Evolutionary conservation across 2,797 vertebrate species (phyloP).

Genomic region (Myripristis murdjan): DNA sequence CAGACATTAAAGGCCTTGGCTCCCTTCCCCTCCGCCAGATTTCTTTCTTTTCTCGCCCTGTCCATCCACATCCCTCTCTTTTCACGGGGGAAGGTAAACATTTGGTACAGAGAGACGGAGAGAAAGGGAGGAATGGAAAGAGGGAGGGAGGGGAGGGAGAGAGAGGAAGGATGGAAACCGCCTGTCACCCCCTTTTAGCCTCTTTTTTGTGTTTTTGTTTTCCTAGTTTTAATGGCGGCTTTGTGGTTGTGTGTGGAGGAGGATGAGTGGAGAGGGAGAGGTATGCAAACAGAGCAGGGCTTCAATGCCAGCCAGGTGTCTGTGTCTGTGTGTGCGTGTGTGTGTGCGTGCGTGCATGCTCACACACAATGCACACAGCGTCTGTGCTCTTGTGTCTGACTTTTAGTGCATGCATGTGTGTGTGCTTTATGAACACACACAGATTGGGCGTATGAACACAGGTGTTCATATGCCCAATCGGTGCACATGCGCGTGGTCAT

Average conservation of each 20-base stretch:
- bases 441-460: too few species aligned
- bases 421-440: conserved; percentile 26
- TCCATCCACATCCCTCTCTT: conserved; percentile 79
- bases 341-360: conserved; percentile 23
- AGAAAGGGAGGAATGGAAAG: conserved; percentile 49
- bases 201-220: conserved; percentile 78
- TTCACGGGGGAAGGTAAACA: conserved; percentile 79
- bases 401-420: conserved; percentile 13
- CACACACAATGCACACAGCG: neutral
- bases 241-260: conserved; percentile 75
- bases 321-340: conserved; percentile 47
- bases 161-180: conserved; percentile 73
- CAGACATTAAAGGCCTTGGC: conserved; percentile 90
- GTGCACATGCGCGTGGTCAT: too few species aligned
- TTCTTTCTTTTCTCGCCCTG: conserved; percentile 85
- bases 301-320: conserved; percentile 76
- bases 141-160: conserved; percentile 55
- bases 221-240: conserved; percentile 75
- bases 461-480: too few species aligned
- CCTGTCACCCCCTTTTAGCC: conserved; percentile 74
- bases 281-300: conserved; percentile 72
- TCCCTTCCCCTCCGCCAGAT: conserved; percentile 85
- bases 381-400: neutral
- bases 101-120: conserved; percentile 60
- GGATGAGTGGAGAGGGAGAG: conserved; percentile 74